Evolutionary conservation across 1,140 invertebrate species (phyloP).

Genomic region (Tetragnatha versicolor): DNA sequence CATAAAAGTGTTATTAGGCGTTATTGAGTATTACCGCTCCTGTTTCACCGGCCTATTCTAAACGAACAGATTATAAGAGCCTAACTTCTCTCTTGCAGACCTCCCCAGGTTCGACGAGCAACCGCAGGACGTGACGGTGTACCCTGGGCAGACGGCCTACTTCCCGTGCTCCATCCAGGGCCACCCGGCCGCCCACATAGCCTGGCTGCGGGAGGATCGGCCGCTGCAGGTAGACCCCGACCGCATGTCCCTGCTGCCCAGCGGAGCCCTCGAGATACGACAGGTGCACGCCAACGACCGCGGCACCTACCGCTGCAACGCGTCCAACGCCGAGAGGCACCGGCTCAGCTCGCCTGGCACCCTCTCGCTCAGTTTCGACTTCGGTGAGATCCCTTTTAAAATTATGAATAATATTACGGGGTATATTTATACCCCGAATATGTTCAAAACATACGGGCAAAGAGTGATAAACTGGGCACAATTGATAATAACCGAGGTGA

Average conservation of each 20-base stretch:
- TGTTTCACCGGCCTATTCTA: too few species aligned
- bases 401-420: too few species aligned
- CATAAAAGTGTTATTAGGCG: too few species aligned
- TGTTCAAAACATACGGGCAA: too few species aligned
- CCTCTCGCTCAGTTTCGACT: conserved; percentile 72
- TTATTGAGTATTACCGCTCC: too few species aligned
- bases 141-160: conserved; percentile 72
- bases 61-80: too few species aligned
- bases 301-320: conserved; percentile 80
- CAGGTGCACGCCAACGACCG: conserved; percentile 76
- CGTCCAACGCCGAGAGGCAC: conserved; percentile 70
- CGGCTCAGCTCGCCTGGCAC: conserved; percentile 75
- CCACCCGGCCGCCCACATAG: conserved; percentile 68
- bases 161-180: conserved; percentile 68
- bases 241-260: conserved; percentile 78
- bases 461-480: too few species aligned
- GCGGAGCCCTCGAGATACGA: conserved; percentile 83
- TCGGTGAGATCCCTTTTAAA: conserved; percentile 69
- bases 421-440: too few species aligned
- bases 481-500: too few species aligned
- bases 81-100: conserved; percentile 64
- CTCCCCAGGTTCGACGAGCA: conserved; percentile 72
- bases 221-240: conserved; percentile 74
- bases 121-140: conserved; percentile 73
- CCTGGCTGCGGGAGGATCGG: conserved; percentile 82